These are phyloP conservation scores for Apamea crenata DNA, from an alignment of 2,888 invertebrate species.

Conservation along the genomic window DNA sequence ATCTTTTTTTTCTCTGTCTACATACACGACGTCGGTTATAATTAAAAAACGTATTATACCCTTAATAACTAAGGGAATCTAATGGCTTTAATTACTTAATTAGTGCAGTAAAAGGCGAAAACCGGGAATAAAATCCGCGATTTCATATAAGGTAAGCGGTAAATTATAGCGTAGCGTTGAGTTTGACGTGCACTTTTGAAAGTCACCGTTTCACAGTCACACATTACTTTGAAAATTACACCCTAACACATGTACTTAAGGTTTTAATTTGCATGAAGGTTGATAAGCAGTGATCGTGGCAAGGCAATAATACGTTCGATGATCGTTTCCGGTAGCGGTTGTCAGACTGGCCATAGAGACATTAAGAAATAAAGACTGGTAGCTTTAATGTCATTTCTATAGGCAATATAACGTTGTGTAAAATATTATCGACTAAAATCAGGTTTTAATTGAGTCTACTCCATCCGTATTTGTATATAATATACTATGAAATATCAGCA, in stretches of 20 bases:
- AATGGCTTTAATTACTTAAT: slow-evolving; percentile 64
- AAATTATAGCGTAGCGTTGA: slow-evolving; percentile 55
- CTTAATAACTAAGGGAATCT: slow-evolving; percentile 48
- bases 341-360: slow-evolving; percentile 44
- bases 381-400: slow-evolving; percentile 52
- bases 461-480: neutral
- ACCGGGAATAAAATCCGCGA: slow-evolving; percentile 50
- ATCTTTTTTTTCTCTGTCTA: slow-evolving; percentile 14
- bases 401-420: slow-evolving; percentile 28
- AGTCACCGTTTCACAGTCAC: slow-evolving; percentile 43
- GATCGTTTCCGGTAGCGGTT: slow-evolving; percentile 51
- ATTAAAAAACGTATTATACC: slow-evolving; percentile 48
- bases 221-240: slow-evolving; percentile 42
- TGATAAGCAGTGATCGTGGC: slow-evolving; percentile 18
- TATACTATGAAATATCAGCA: neutral
- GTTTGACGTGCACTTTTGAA: slow-evolving; percentile 57
- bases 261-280: slow-evolving; percentile 49
- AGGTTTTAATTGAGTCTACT: slow-evolving; percentile 15
- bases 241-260: slow-evolving; percentile 29
- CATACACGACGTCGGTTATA: slow-evolving; percentile 8
- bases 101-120: slow-evolving; percentile 48
- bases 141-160: slow-evolving; percentile 49
- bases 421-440: slow-evolving; percentile 28
- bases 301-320: slow-evolving; percentile 53
- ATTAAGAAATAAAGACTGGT: slow-evolving; percentile 56